These are phyloP conservation scores for Oxyscelio sp. DNA, from an alignment of 2,888 invertebrate species.

Conservation along the genomic window DNA sequence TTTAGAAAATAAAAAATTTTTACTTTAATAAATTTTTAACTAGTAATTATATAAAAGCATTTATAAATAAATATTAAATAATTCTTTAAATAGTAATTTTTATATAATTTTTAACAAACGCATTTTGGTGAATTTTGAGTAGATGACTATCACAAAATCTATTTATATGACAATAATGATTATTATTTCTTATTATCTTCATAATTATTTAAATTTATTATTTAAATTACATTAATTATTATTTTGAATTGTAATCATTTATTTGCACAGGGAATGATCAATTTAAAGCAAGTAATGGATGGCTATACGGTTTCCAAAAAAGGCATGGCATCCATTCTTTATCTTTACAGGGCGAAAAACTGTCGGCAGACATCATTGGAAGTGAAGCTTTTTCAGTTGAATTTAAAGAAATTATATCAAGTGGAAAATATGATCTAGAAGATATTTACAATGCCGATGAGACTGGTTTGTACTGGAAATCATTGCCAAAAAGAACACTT, in stretches of 20 bases:
- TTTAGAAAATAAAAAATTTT: not conserved
- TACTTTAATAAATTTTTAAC: not conserved
- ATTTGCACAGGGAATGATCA: constrained; percentile 10
- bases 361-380: constrained; percentile 53
- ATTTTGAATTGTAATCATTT: not conserved
- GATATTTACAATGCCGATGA: constrained; percentile 78
- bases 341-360: constrained; percentile 64
- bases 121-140: constrained; percentile 1
- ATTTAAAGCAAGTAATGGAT: constrained; percentile 60
- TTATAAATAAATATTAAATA: not conserved
- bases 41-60: not conserved
- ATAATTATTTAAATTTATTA: too few relatives aligned
- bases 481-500: constrained; percentile 72
- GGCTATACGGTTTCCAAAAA: constrained; percentile 64
- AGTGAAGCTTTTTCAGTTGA: constrained; percentile 44
- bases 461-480: constrained; percentile 77
- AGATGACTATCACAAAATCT: too few relatives aligned
- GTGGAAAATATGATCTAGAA: constrained; percentile 34
- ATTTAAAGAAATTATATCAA: constrained; percentile 47
- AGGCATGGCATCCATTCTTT: constrained; percentile 57
- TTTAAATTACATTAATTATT: not conserved
- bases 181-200: too few relatives aligned
- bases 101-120: not conserved
- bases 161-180: too few relatives aligned
- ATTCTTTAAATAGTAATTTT: not conserved